Evolutionary conservation across 2,797 vertebrate genomes (phyloP).

Genomic region (Gadopsis marmoratus): DNA sequence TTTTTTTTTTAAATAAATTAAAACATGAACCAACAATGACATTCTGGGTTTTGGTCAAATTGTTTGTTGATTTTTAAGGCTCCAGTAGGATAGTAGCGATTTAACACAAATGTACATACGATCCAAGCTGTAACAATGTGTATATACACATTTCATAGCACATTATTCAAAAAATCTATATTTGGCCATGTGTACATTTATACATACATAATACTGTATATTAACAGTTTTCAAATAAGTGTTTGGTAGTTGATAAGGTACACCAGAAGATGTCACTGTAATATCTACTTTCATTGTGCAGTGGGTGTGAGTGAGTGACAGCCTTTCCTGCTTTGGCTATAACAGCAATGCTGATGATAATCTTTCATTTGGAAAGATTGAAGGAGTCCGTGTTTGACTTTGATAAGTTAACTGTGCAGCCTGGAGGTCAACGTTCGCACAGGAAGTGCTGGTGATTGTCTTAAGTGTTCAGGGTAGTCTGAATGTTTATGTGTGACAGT

Average conservation of each 20-base stretch:
- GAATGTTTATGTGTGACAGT: neutral
- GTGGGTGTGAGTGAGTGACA: constrained; percentile 28
- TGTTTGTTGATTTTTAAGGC: neutral
- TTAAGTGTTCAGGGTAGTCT: constrained; percentile 12
- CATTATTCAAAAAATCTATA: neutral
- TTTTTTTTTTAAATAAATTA: neutral
- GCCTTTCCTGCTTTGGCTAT: constrained; percentile 18
- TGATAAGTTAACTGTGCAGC: constrained; percentile 13
- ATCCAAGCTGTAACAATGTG: neutral
- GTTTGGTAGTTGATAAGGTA: constrained; percentile 40
- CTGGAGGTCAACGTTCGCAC: constrained; percentile 12
- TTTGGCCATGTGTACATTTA: neutral
- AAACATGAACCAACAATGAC: neutral
- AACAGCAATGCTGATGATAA: constrained; percentile 39
- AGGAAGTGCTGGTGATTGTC: neutral
- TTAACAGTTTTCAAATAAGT: constrained; percentile 22
- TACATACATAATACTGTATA: neutral
- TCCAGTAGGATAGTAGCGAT: neutral
- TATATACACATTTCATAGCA: neutral
- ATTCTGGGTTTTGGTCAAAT: neutral
- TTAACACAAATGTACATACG: neutral
- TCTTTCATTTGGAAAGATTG: constrained; percentile 14
- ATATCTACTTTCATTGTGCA: constrained; percentile 50
- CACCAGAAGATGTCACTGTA: constrained; percentile 77
- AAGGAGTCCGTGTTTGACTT: constrained; percentile 15